Base-by-base conservation (phyloP, 2,888 invertebrate species). In the Lepas anatifera region DNA sequence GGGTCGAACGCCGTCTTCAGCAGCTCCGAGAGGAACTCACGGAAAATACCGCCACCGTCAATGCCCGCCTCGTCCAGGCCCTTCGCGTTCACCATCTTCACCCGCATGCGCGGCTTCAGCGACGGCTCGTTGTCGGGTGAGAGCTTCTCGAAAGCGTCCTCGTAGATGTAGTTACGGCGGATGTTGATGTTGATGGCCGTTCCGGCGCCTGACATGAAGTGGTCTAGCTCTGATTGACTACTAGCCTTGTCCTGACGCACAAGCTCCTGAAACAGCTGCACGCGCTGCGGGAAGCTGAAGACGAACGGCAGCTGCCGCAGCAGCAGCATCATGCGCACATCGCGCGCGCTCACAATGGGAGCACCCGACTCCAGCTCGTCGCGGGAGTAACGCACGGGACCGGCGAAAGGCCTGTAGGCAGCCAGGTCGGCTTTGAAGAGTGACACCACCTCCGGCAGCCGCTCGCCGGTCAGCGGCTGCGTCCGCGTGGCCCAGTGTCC, bases 1-100 rank as follows among this genome's bases (percentile, higher is more conserved):
- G 98, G 96, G 82, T 98, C 96, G 78, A 97, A 97, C 0, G 92
- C 92, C 0, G 95, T 93, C 84, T 93, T 95, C 39, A 98, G 84
- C 16, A 98, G 83, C 80, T 97, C 96, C 1, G 91, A 90, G 4
- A 98, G 83, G 79, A 98, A 98, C 80, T 99, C 99, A 67, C 97
- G 85, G 78, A 96, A 95, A 22, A 99, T 86, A 0, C 98, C 98
- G 2, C 98, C 98, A 3, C 98, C 98, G 79, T 99, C 99, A 3
- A 98, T 92, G 0, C 98, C 99, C 0, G 94, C 94, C 80, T 99
- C 98, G 76, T 94, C 92, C 22, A 94, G 83, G 0, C 97, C 98
- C 1, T 90, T 89, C 71, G 87, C 87, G 77, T 96, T 98, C 64
- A 95, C 87, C 75, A 97, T 83, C 77, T 94, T 93, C 6, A 97